Base-by-base conservation (phyloP, 2,888 invertebrate species). In the Meta bourneti region DNA sequence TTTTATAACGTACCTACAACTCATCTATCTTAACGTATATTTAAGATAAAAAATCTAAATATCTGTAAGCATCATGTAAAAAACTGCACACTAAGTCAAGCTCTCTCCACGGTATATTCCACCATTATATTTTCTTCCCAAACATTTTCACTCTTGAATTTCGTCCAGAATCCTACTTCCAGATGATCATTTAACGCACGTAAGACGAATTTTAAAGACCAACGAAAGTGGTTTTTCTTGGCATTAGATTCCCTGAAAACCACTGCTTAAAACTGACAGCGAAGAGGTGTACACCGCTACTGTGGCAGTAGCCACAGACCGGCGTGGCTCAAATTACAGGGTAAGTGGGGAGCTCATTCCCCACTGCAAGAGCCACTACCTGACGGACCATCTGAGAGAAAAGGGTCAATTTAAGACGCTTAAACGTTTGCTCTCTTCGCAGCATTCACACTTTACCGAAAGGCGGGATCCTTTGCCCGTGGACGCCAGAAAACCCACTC, bases 401-500 rank as follows among this genome's bases (percentile, higher is more conserved):
- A 54, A 80, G 79, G 20, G 79, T 20, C 54, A 80, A 61, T 19
- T 54, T 48, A 13, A 13, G 13, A 52, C n/a, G 34, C 88, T 74
- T 80, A 88, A 88, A 81, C 81, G 88, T 75, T 81, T 81, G 70
- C 75, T 81, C 81, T 81, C 69, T 75, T 69, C 54, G 19, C 34
- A 16, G 74, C 74, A 75, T 88, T 87, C 87, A 87, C 87, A 87
- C 87, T 79, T 87, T 74, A 34, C 54, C 48, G 71, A 51, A 51
- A 69, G 86, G 86, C 20, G 75, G 69, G 49, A 70, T 11, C 77
- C n/a, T 48, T 1, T 78, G 16, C 61, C 61, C 61, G 61, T 34
- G 34, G 34, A 34, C 34, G 34, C 1, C 34, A 34, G 61, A 61
- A 54, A 72, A 84, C 74, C 84, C 75, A 52, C 75, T 84, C 54